A percentile compares a stretch with the other conserved stretches of the same genome.
These are phyloP conservation scores for Centropyge bicolor DNA, from an alignment of 2,797 vertebrate genomes.

Conservation along the genomic window DNA sequence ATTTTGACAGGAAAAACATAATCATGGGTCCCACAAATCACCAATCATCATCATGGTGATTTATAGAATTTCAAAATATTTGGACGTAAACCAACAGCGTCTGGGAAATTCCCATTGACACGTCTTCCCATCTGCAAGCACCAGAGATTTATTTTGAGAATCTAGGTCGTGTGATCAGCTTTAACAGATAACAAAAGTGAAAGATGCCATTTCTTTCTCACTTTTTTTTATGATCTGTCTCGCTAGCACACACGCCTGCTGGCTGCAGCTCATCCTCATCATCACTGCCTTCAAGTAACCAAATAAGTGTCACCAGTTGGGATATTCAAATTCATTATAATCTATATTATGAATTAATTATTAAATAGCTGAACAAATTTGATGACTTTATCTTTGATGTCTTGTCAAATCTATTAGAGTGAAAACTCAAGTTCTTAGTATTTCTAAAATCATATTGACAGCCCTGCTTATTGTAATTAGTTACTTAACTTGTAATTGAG, in stretches of 20 bases:
- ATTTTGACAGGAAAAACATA: background rate
- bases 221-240: background rate
- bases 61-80: background rate
- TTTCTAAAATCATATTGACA: conserved; percentile 4
- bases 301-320: background rate
- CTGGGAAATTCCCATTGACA: background rate
- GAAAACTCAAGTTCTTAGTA: no score
- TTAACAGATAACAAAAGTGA: background rate
- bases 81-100: background rate
- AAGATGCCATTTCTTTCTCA: no score
- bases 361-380: background rate
- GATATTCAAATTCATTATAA: background rate
- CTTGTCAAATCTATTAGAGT: no score
- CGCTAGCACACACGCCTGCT: no score
- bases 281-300: no score
- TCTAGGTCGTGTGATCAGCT: background rate
- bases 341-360: background rate
- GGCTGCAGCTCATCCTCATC: no score
- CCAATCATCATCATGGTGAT: background rate
- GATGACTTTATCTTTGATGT: background rate
- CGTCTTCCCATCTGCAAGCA: background rate
- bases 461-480: background rate
- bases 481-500: background rate
- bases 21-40: background rate
- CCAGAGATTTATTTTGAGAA: background rate